phyloP scores from a whole-genome alignment of 2,113 vertebrate genomes.

The Apeltes quadracus region DNA sequence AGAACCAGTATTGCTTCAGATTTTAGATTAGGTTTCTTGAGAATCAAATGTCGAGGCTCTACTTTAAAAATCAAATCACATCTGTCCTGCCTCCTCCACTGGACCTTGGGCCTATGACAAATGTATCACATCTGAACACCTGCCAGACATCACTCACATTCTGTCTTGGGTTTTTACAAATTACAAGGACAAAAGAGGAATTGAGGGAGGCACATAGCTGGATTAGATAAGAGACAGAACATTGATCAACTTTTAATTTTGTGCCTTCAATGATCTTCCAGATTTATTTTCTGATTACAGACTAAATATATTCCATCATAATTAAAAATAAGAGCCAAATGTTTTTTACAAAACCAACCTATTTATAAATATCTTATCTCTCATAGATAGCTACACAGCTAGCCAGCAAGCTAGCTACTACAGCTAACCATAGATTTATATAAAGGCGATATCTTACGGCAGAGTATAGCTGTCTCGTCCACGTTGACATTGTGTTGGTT shows the following conservation, averaged over 20 bases:
- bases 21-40: slow-evolving; percentile 33
- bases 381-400: not conserved
- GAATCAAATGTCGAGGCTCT: slow-evolving; percentile 48
- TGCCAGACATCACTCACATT: slow-evolving; percentile 45
- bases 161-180: slow-evolving; percentile 25
- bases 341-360: not conserved
- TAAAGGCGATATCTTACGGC: no score
- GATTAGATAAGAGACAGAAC: not conserved
- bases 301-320: not conserved
- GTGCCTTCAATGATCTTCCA: not conserved
- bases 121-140: slow-evolving; percentile 52
- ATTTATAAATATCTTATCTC: not conserved
- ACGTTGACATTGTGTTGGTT: no score
- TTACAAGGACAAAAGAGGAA: slow-evolving; percentile 30
- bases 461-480: no score
- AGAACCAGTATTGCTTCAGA: slow-evolving; percentile 19
- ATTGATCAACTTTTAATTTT: not conserved
- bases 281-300: not conserved
- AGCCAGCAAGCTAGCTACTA: not conserved
- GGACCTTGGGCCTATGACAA: slow-evolving; percentile 46
- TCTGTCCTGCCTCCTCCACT: slow-evolving; percentile 33
- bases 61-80: slow-evolving; percentile 52
- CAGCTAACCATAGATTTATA: not conserved
- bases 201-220: slow-evolving; percentile 4
- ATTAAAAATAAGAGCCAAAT: not conserved